Percentiles rank a stretch among this genome's conserved stretches.
phyloP scores from a whole-genome alignment of 2,797 vertebrate species.

The Pangasius sanitwongsei region DNA sequence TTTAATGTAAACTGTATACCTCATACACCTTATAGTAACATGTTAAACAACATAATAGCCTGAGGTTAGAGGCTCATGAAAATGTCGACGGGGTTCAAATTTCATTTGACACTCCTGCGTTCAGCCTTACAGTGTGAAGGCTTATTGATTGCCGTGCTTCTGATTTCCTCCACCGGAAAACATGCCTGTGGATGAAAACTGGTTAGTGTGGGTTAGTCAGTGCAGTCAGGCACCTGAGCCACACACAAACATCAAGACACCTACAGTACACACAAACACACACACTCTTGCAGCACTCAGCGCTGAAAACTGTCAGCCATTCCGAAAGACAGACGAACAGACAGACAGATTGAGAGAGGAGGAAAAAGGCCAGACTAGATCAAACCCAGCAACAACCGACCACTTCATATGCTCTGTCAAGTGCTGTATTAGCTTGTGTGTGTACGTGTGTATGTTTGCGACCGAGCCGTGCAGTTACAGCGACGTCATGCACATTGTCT shows the following conservation, averaged over 20 bases:
- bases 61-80: background rate
- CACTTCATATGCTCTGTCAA: conserved; percentile 30
- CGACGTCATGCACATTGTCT: conserved; percentile 80
- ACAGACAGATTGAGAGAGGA: conserved; percentile 55
- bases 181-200: conserved; percentile 65
- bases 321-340: conserved; percentile 25
- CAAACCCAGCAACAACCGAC: conserved; percentile 34
- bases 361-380: conserved; percentile 53
- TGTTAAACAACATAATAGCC: background rate
- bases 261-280: conserved; percentile 58
- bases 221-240: conserved; percentile 56
- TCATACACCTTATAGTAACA: background rate
- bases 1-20: background rate
- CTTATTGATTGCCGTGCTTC: conserved; percentile 31
- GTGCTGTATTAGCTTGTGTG: conserved; percentile 23
- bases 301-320: conserved; percentile 29
- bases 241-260: conserved; percentile 58
- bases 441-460: conserved; percentile 41
- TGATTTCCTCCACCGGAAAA: conserved; percentile 60
- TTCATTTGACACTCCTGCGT: background rate
- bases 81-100: background rate
- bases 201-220: conserved; percentile 71
- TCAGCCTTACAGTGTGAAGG: background rate
- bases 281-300: background rate
- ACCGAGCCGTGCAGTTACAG: conserved; percentile 75